Evolutionary conservation across 2,888 invertebrate species (phyloP).

Genomic region (Eurytoma californica): DNA sequence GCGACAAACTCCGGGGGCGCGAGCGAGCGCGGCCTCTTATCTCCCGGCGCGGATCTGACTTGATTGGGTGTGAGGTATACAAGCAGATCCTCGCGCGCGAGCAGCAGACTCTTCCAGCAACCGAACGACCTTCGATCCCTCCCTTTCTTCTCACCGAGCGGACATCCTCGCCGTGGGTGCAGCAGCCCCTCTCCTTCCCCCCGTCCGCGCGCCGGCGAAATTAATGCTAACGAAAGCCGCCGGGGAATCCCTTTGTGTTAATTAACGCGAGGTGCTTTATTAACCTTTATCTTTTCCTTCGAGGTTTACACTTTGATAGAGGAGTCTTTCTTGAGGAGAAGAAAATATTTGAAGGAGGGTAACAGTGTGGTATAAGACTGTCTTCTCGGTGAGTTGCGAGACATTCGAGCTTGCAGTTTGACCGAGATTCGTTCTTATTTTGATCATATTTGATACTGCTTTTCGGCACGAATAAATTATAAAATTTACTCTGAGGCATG

Average conservation of each 20-base stretch:
- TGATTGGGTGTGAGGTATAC: constrained; percentile 73
- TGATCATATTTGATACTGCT: too few relatives aligned
- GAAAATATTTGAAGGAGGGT: too few relatives aligned
- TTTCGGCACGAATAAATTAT: too few relatives aligned
- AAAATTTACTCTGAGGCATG: too few relatives aligned
- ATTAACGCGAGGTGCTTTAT: constrained; percentile 12
- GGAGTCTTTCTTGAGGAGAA: too few relatives aligned
- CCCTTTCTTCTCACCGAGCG: constrained; percentile 34
- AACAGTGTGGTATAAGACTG: too few relatives aligned
- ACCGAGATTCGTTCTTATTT: too few relatives aligned
- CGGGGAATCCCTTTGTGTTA: not conserved
- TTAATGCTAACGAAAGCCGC: not conserved
- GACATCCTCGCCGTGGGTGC: not conserved
- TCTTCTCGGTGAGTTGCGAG: too few relatives aligned
- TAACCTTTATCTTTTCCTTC: not conserved
- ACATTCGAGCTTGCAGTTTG: too few relatives aligned
- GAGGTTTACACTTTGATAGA: too few relatives aligned
- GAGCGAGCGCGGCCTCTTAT: constrained; percentile 59
- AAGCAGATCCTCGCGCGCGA: constrained; percentile 70
- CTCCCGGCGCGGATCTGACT: constrained; percentile 71
- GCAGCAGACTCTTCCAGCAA: not conserved
- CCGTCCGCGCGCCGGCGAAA: not conserved
- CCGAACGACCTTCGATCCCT: constrained; percentile 27
- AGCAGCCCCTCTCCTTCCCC: not conserved
- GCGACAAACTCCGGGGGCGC: not conserved